Percentiles rank a stretch among this genome's conserved stretches.
Evolutionary conservation across 2,113 vertebrate genomes (phyloP).

Genomic region (Engraulis encrasicolus): DNA sequence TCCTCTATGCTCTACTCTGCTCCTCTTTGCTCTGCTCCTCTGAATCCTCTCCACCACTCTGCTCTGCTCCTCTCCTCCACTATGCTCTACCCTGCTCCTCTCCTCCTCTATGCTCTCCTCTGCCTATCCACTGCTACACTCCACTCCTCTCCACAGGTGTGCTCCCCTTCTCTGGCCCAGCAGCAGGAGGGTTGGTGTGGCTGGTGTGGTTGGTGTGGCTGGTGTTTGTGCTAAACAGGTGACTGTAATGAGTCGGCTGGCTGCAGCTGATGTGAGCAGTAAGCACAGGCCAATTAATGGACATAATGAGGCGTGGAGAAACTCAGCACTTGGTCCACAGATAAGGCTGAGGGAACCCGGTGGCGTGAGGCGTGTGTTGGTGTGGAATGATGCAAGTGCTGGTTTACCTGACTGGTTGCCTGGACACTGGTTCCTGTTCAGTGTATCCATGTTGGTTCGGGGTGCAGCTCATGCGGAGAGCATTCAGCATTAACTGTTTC

Average conservation of each 20-base stretch:
- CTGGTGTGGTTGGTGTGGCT: too few relatives aligned
- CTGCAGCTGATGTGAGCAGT: conserved; percentile 47
- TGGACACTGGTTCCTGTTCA: background rate
- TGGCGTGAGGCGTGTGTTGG: background rate
- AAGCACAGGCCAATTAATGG: conserved; percentile 47
- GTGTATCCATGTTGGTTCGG: background rate
- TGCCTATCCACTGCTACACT: too few relatives aligned
- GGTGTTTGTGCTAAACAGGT: conserved; percentile 42
- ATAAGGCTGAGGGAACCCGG: background rate
- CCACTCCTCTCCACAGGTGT: too few relatives aligned
- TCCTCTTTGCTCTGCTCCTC: too few relatives aligned
- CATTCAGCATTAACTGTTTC: background rate
- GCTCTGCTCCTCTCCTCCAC: too few relatives aligned
- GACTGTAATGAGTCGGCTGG: conserved; percentile 48
- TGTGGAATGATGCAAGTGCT: too few relatives aligned
- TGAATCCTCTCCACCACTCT: too few relatives aligned
- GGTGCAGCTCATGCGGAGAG: background rate
- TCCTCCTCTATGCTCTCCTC: too few relatives aligned
- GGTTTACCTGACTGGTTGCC: too few relatives aligned
- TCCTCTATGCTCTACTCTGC: too few relatives aligned
- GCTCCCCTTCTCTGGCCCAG: background rate
- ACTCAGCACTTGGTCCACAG: conserved; percentile 31
- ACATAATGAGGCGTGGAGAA: conserved; percentile 53
- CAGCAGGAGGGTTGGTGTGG: too few relatives aligned
- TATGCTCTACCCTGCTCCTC: too few relatives aligned